A percentile compares a stretch with the other conserved stretches of the same genome.
phyloP scores from a whole-genome alignment of 2,888 invertebrate species.

The Nomada fucata region DNA sequence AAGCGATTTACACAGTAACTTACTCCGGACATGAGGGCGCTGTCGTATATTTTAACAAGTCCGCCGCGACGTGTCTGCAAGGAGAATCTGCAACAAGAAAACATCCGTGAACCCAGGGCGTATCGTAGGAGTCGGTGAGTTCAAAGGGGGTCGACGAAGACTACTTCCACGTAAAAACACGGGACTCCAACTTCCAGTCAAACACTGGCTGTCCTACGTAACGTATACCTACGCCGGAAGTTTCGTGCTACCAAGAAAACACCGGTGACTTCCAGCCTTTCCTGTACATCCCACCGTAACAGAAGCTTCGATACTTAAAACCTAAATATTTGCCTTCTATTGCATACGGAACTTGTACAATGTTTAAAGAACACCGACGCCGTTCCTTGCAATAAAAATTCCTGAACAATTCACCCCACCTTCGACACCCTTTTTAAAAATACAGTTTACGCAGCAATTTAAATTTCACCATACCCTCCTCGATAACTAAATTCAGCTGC shows the following conservation, averaged over 20 bases:
- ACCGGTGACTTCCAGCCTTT: conserved; percentile 33
- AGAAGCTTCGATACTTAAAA: conserved; percentile 24
- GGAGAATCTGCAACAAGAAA: conserved; percentile 88
- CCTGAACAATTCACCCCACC: no score
- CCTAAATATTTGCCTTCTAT: conserved; percentile 20
- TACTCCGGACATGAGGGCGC: conserved; percentile 92
- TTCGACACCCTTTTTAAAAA: no score
- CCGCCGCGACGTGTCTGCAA: conserved; percentile 95
- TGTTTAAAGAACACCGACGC: no score
- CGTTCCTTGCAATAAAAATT: neutral
- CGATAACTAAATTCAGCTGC: neutral
- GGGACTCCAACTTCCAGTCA: conserved; percentile 36
- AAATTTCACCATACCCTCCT: no score
- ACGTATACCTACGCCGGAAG: conserved; percentile 67
- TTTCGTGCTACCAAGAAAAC: conserved; percentile 68
- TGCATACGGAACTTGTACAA: no score
- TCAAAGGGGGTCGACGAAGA: conserved; percentile 61
- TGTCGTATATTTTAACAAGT: conserved; percentile 96
- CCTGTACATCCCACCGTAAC: neutral
- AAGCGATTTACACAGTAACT: conserved; percentile 72
- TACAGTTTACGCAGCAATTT: no score
- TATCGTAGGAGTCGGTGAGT: conserved; percentile 53
- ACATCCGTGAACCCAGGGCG: conserved; percentile 54
- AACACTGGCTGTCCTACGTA: conserved; percentile 57
- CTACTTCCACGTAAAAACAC: conserved; percentile 66